Percentiles rank a stretch among this genome's conserved stretches.
phyloP scores from a whole-genome alignment of 2,113 vertebrate species.

The Microcebus tavaratra region DNA sequence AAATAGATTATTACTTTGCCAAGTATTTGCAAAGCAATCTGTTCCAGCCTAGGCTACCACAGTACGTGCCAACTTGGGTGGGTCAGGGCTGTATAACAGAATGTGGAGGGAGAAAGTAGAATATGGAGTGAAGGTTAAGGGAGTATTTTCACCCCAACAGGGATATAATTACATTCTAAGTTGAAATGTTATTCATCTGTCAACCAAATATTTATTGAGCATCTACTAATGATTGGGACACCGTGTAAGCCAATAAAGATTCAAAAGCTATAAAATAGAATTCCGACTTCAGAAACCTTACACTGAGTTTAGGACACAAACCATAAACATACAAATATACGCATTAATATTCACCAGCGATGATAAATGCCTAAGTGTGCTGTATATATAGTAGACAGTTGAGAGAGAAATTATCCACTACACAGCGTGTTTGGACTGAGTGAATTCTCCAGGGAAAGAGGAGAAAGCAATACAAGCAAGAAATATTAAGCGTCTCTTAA shows the following conservation, averaged over 20 bases:
- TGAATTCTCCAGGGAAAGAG: background rate
- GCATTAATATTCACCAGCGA: background rate
- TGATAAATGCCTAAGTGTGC: background rate
- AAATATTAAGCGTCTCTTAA: background rate
- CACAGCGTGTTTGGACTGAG: background rate
- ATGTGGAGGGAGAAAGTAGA: background rate
- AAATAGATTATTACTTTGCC: slow-evolving; percentile 45
- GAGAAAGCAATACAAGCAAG: background rate
- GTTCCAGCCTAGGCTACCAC: background rate
- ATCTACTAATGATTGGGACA: background rate
- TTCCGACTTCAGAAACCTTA: background rate
- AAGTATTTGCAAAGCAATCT: slow-evolving; percentile 64
- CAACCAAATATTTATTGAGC: slow-evolving; percentile 14
- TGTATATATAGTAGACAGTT: background rate
- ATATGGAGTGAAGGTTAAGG: background rate
- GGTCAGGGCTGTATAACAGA: background rate
- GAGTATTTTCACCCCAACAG: background rate
- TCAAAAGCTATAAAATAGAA: background rate
- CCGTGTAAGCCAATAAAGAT: background rate
- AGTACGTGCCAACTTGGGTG: background rate
- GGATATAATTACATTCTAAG: background rate
- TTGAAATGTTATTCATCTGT: background rate
- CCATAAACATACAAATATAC: background rate
- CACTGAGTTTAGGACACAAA: background rate
- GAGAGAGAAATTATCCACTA: background rate